Evolutionary conservation across 2,113 vertebrate species (phyloP), one percentile per base, ranked within the genome.

Genomic region (Mugil cephalus): DNA sequence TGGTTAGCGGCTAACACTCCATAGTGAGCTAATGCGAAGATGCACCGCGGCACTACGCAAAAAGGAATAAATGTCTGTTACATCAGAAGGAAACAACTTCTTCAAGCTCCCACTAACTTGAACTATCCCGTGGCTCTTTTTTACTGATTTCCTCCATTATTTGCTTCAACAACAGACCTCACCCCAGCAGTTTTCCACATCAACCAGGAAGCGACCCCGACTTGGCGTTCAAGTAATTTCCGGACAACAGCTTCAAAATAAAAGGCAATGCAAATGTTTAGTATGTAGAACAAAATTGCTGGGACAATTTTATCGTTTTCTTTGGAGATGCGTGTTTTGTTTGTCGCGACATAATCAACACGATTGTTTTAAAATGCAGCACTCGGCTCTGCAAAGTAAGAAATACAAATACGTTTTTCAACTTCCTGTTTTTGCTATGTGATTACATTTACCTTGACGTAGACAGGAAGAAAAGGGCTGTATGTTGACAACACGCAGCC

Each of bases 401-500:
- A 38, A 47, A 14, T n/a, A 8, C 4, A 10, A 15, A 17, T 0
- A 4, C 1, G 0, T 21, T 24, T 13, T 1, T 8, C 3, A 1
- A 53, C 46, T 79, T 87, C 64, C 67, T 6, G 47, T 65, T 2
- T n/a, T 1, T 10, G 2, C 10, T 1, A 14, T 4, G 6, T 39
- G 43, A 19, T 18, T 63, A 1, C 2, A 0, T 3, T 1, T 9
- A 42, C 0, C 40, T 68, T 70, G 52, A 60, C 73, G 10, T 3
- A 4, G 10, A 4, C 7, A 18, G n/a, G 15, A 30, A 24, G 8
- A 17, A n/a, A 19, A n/a, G 13, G 19, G 17, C 69, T 51, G 62
- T 17, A n/a, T 87, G 83, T 74, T 84, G 89, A 90, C 91, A 90
- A 30, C 21, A 50, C 1, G 4, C 17, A 7, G 58, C 91, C 91